Conservation (phyloP, 1,140 invertebrate genomes). For the Polypedilum vanderplanki region DNA sequence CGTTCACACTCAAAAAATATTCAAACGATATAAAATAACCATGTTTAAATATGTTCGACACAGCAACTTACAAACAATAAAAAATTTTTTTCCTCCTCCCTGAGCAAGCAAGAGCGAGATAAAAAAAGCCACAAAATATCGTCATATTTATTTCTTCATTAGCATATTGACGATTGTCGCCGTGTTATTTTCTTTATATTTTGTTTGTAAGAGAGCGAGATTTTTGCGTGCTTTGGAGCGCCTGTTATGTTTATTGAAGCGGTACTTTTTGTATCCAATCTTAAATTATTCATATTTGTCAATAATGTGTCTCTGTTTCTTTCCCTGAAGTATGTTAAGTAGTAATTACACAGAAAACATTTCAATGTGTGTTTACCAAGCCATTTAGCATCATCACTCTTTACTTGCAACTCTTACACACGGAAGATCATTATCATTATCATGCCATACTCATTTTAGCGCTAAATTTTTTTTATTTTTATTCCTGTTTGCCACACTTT, state of each 20-base stretch:
- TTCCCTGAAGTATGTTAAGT: too few species aligned
- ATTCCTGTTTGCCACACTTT: conserved; percentile 14
- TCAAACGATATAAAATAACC: not conserved
- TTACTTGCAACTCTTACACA: not conserved
- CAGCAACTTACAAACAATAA: conserved; percentile 3
- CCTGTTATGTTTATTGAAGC: not conserved
- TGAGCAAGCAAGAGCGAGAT: not conserved
- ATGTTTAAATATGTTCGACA: not conserved
- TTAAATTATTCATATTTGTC: too few species aligned
- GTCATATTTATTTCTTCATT: conserved; percentile 27
- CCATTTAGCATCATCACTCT: not conserved
- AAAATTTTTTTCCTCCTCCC: not conserved
- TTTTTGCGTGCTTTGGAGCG: not conserved
- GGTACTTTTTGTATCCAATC: not conserved
- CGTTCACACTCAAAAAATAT: not conserved
- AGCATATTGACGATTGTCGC: conserved; percentile 20
- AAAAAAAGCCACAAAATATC: not conserved
- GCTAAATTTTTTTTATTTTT: not conserved
- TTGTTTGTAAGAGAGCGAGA: too few species aligned
- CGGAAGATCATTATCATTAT: conserved; percentile 1
- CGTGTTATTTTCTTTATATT: conserved; percentile 8
- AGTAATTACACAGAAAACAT: not conserved
- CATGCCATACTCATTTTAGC: conserved; percentile 1
- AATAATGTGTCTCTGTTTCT: too few species aligned
- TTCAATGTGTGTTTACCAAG: not conserved